Conservation (phyloP, 1,140 invertebrate species). For the Bombus fervidus region DNA sequence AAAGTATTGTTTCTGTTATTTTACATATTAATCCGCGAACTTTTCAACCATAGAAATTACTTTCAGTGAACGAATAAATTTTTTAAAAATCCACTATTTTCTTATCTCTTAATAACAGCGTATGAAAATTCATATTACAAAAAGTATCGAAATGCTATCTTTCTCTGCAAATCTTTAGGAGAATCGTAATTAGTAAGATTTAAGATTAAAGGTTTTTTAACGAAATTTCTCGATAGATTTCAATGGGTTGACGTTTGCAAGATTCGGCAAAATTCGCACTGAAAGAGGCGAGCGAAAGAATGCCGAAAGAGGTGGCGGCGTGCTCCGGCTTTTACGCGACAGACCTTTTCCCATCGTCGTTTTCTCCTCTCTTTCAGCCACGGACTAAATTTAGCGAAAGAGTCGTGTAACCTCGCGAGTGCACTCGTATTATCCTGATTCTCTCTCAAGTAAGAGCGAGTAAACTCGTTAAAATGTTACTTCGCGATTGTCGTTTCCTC, state of each 20-base stretch:
- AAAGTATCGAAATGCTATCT: no score
- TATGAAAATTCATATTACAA: no score
- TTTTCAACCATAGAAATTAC: no score
- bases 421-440: slow-evolving; percentile 46
- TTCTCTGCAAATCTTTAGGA: no score
- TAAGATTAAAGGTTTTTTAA: neutral
- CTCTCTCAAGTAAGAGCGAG: slow-evolving; percentile 14
- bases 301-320: slow-evolving; percentile 5
- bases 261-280: neutral
- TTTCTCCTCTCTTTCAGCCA: slow-evolving; percentile 37
- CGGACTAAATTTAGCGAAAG: slow-evolving; percentile 60
- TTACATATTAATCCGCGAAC: neutral
- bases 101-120: no score
- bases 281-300: neutral
- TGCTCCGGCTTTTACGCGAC: slow-evolving; percentile 46
- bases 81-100: no score
- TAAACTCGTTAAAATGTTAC: slow-evolving; percentile 52
- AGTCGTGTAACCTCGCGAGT: slow-evolving; percentile 48
- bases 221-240: neutral
- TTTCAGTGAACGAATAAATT: no score
- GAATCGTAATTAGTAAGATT: no score
- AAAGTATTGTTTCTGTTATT: neutral
- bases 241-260: neutral
- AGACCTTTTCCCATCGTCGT: slow-evolving; percentile 37
- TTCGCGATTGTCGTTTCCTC: slow-evolving; percentile 32